A percentile compares a stretch with the other conserved stretches of the same genome.
Conservation (phyloP, 2,888 invertebrate genomes). For the Dinocampus coccinellae region DNA sequence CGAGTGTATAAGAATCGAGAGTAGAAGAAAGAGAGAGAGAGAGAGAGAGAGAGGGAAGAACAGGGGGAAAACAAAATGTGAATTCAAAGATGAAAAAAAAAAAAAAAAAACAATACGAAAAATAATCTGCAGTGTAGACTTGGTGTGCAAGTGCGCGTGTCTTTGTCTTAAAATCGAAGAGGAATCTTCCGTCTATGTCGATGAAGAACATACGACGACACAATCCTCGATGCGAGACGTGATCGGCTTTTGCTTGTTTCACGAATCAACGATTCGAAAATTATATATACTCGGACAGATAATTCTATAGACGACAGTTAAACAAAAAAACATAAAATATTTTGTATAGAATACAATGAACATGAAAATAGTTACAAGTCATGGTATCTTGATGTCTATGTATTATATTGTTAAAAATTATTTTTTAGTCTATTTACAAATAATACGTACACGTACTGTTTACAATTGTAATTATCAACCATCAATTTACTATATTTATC, state of each 20-base stretch:
- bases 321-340: too few species aligned
- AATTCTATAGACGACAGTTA: constrained; percentile 12
- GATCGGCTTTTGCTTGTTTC: constrained; percentile 37
- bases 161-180: neutral
- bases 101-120: constrained; percentile 2
- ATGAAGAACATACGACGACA: constrained; percentile 23
- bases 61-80: neutral
- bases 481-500: too few species aligned
- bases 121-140: constrained; percentile 7
- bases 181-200: neutral
- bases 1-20: neutral
- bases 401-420: constrained; percentile 27
- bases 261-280: constrained; percentile 34
- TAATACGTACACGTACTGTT: neutral
- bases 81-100: constrained; percentile 2
- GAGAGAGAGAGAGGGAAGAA: neutral
- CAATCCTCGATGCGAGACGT: constrained; percentile 29
- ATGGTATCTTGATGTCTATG: neutral
- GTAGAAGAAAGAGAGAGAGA: neutral
- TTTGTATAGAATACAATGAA: neutral
- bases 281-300: constrained; percentile 22
- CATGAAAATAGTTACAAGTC: neutral
- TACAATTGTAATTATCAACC: too few species aligned
- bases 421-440: neutral
- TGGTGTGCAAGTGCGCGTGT: neutral